These are phyloP conservation scores for Vireo griseus DNA, from an alignment of 2,797 vertebrate species.

Conservation along the genomic window DNA sequence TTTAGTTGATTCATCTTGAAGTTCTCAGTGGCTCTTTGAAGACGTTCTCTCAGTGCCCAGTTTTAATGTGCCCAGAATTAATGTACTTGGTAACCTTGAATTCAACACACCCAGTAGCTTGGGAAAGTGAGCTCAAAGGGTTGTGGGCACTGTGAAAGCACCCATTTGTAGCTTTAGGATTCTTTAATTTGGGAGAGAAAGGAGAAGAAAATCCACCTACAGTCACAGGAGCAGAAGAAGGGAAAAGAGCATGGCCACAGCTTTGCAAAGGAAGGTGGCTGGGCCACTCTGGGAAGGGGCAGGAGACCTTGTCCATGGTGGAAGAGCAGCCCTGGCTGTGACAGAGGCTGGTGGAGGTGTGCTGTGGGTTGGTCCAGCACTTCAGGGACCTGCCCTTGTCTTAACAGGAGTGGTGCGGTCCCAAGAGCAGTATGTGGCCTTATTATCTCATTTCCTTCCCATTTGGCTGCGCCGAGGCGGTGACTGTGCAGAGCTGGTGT, in stretches of 20 bases:
- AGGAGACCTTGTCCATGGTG: background rate
- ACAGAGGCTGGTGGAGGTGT: background rate
- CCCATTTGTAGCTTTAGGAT: background rate
- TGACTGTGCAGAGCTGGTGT: background rate
- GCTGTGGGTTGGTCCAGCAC: background rate
- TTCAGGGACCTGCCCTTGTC: background rate
- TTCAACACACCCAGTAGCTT: slow-evolving; percentile 5
- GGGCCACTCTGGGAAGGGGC: fast-evolving
- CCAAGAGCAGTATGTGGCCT: background rate
- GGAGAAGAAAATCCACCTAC: background rate
- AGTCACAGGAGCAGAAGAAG: background rate
- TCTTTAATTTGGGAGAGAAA: background rate
- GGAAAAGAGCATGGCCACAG: fast-evolving
- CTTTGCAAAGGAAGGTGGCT: background rate
- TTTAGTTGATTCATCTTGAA: background rate
- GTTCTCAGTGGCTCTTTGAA: slow-evolving; percentile 19
- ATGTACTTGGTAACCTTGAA: background rate
- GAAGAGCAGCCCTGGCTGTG: background rate
- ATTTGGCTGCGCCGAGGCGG: background rate
- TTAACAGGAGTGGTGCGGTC: background rate
- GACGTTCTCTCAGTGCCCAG: background rate
- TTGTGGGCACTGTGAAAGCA: background rate
- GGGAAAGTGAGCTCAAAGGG: slow-evolving; percentile 41
- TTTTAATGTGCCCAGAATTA: background rate
- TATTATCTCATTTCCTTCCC: background rate